phyloP scores from a whole-genome alignment of 2,797 vertebrate species.

The Chrosomus eos region DNA sequence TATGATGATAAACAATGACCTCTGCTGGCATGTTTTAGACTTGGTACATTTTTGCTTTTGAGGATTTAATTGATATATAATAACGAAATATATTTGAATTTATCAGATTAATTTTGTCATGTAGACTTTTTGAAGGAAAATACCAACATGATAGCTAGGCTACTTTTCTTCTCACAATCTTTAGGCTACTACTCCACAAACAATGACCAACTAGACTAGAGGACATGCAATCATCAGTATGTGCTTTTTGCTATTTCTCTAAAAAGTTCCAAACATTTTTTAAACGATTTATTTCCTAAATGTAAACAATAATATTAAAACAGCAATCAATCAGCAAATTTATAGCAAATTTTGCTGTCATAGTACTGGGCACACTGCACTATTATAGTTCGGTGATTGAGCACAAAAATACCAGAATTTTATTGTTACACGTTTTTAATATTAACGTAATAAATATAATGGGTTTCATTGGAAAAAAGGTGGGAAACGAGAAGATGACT shows the following conservation, averaged over 20 bases:
- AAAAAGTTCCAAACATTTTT: neutral
- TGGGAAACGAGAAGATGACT: neutral
- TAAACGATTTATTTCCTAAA: neutral
- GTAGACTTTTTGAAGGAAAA: neutral
- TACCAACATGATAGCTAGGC: neutral
- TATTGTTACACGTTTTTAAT: neutral
- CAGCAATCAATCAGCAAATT: neutral
- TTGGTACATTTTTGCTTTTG: neutral
- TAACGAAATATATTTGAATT: neutral
- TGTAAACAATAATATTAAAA: neutral
- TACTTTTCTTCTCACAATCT: neutral
- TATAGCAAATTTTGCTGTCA: no score
- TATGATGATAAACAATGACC: neutral
- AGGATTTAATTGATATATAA: neutral
- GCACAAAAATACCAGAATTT: neutral
- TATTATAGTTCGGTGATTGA: neutral
- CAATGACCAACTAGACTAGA: neutral
- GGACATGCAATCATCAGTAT: neutral
- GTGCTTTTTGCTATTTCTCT: neutral
- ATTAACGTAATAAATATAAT: neutral
- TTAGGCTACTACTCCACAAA: no score
- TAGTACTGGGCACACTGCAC: no score
- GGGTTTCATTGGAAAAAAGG: no score
- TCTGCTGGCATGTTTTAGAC: slow-evolving; percentile 18
- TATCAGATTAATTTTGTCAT: neutral